Conservation (phyloP, 2,113 vertebrate genomes). For the Cyphomyrus plagiostoma region DNA sequence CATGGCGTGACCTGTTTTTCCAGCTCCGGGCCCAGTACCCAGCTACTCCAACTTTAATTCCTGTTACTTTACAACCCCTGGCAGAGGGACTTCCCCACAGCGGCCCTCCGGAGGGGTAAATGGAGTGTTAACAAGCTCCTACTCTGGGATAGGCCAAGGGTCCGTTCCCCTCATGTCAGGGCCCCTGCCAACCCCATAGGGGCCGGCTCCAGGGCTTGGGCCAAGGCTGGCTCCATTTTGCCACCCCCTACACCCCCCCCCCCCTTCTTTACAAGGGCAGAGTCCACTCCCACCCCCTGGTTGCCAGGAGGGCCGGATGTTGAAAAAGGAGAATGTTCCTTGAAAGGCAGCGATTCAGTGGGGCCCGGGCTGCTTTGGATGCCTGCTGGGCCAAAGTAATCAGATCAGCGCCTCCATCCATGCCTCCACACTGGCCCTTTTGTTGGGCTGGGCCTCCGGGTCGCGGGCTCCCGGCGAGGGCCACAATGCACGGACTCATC, state of each 20-base stretch:
- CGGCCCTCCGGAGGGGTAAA: constrained; percentile 33
- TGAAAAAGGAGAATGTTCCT: constrained; percentile 52
- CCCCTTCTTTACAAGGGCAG: constrained; percentile 42
- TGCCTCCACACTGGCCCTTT: constrained; percentile 55
- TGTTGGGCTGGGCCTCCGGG: constrained; percentile 50
- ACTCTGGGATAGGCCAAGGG: constrained; percentile 29
- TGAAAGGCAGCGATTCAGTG: constrained; percentile 69
- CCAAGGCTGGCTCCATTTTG: constrained; percentile 13
- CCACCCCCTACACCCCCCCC: constrained; percentile 17
- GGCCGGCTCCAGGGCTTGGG: background rate
- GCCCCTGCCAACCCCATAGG: background rate
- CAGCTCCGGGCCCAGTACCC: background rate
- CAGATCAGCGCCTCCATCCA: constrained; percentile 63
- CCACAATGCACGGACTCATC: constrained; percentile 48
- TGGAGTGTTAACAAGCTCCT: constrained; percentile 48
- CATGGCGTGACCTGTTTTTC: background rate
- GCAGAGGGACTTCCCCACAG: constrained; percentile 28
- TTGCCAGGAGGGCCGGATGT: constrained; percentile 53
- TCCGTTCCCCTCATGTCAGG: background rate
- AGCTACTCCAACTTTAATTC: constrained; percentile 20
- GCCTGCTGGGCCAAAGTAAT: constrained; percentile 62
- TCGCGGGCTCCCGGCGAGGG: constrained; percentile 42
- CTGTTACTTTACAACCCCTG: constrained; percentile 36
- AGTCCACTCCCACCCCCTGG: constrained; percentile 29
- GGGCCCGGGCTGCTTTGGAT: constrained; percentile 41